Evolutionary conservation across 2,113 vertebrate species (phyloP), one percentile per base, ranked within the genome.

Genomic region (Ornithorhynchus anatinus): DNA sequence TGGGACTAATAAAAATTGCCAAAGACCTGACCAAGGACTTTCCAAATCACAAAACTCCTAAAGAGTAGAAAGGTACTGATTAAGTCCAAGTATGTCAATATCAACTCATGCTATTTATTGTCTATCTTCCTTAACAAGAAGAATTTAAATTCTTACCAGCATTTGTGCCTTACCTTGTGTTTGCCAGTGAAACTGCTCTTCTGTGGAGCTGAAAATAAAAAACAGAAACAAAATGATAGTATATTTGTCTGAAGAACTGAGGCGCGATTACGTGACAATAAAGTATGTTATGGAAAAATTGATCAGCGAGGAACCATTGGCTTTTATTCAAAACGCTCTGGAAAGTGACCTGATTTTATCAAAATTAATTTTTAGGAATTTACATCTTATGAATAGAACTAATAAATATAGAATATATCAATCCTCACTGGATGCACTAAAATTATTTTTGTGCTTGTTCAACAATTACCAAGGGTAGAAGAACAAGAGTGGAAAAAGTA

Each of bases 101-200:
- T 13, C 40, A 42, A 5, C 16, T 57, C 27, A 64, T 7, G n/a
- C 44, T 54, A 33, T 32, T 15, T 54, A 23, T n/a, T 25, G 37
- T 17, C 31, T 47, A 29, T 63, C 40, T 40, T 29, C 50, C 37
- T 39, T 75, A 32, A 35, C 9, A 25, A n/a, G 45, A 65, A 73
- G 20, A 53, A 4, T 1, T 27, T 19, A 64, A 3, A 40, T 48
- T 16, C 7, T 37, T 23, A 58, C 2, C 22, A 72, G 64, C 44
- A 35, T 40, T 4, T 23, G 1, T 39, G 53, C 6, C 42, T 86
- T 96, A 98, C 98, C 98, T 98, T 97, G 96, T 62, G 95, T 90
- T 73, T 97, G 96, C 98, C 98, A 99, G 70, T 96, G 96, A 88
- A 97, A 98, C 50, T 96, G 97, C 57, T 99, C 98, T 86, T 99